Base-by-base conservation (phyloP, 1,140 invertebrate species). In the Hylaeus anthracinus region DNA sequence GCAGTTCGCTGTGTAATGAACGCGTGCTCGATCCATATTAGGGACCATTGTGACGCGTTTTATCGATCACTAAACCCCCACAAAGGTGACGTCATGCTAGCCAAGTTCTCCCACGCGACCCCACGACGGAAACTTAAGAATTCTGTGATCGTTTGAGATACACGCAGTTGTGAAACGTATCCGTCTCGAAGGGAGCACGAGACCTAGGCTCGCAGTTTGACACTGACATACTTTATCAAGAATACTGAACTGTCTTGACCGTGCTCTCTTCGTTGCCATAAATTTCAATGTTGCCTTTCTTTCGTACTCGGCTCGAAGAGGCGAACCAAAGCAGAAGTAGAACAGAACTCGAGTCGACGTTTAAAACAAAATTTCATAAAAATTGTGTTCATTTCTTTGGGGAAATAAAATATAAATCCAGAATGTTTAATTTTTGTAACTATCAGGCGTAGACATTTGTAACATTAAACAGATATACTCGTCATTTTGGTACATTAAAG, bases 211-310 rank as follows among this genome's bases (percentile, higher is more conserved):
- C 53, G 71, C 61, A 63, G 51, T 73, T 45, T 77, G 89, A 87
- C 90, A 90, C 88, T 90, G 90, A 90, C 90, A 90, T 63, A 88
- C 83, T 88, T 90, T n/a, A 53, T 41, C 84, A 12, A 12, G 72
- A 48, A 55, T 70, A 48, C 83, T 79, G 58, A 61, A 77, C 39
- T 9, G 51, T 79, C 80, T 79, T 53, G 56, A 67, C 74, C 37
- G n/a, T 48, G 77, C 71, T 12, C 39, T 15, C 45, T 61, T 65
- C 45, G 43, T 2, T 48, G 15, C 45, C 26, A 12, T 45, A 69
- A 58, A 73, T 79, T 56, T 56, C 39, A 55, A 15, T 53, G 51
- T 51, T 8, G 51, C 1, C 9, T 9, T 51, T 51, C 6, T 51
- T 51, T 51, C 51, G 9, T 51, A 26, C 26, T 26, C 26, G 26